These are phyloP conservation scores for Podocnemis expansa DNA, from an alignment of 2,113 vertebrate species.

Conservation along the genomic window DNA sequence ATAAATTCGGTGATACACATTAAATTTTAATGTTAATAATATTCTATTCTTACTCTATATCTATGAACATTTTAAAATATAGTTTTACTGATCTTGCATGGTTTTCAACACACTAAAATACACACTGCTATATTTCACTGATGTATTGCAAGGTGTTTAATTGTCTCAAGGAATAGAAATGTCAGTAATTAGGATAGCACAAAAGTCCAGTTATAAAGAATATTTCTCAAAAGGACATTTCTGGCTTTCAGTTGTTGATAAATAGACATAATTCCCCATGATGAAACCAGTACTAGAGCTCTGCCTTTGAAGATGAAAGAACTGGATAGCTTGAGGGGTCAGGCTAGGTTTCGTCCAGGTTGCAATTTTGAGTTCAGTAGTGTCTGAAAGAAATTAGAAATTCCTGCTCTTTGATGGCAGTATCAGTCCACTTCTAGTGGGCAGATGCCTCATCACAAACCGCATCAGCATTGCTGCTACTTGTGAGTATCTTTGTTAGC, in stretches of 20 bases:
- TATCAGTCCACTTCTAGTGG: background rate
- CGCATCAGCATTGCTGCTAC: background rate
- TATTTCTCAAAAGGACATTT: constrained; percentile 2
- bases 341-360: background rate
- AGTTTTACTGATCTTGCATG: background rate
- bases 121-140: background rate
- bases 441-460: background rate
- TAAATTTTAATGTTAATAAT: background rate
- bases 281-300: background rate
- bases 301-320: background rate
- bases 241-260: constrained; percentile 10
- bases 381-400: background rate
- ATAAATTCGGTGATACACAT: background rate
- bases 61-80: background rate
- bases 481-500: background rate
- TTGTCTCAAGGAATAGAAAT: constrained; percentile 22
- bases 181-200: background rate
- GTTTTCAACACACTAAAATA: constrained; percentile 9
- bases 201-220: constrained; percentile 12
- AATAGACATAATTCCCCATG: background rate
- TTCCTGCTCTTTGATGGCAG: background rate
- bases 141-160: background rate
- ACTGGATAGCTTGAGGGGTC: fast-evolving
- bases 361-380: background rate
- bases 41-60: background rate